Evolutionary conservation across 2,113 vertebrate species (phyloP).

Genomic region (Varanus salvator): DNA sequence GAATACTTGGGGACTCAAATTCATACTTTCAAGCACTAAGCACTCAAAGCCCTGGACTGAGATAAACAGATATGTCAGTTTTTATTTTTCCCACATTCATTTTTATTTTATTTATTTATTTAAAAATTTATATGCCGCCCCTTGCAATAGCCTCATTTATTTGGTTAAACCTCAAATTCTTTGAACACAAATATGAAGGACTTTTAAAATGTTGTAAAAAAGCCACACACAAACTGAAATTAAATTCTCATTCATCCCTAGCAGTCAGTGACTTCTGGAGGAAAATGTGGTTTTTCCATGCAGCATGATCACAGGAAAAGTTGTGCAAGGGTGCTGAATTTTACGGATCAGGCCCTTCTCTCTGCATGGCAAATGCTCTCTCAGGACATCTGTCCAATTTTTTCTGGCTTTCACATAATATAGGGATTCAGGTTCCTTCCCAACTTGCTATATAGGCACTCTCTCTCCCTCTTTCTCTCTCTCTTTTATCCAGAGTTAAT

Average conservation of each 20-base stretch:
- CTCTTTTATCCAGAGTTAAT: slow-evolving; percentile 83
- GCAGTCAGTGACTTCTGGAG: not conserved
- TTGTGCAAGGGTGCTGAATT: not conserved
- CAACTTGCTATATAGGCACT: slow-evolving; percentile 80
- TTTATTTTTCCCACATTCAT: too few species aligned
- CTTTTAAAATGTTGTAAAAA: too few species aligned
- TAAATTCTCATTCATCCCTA: not conserved
- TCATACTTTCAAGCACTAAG: too few species aligned
- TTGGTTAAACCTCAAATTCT: too few species aligned
- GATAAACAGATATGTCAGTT: too few species aligned
- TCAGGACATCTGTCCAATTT: slow-evolving; percentile 40
- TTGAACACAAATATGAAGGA: too few species aligned
- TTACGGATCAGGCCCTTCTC: not conserved
- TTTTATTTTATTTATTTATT: too few species aligned
- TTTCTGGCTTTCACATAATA: slow-evolving; percentile 20
- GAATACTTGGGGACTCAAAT: too few species aligned
- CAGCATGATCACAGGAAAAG: not conserved
- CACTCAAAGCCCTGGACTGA: too few species aligned
- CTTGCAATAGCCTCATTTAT: too few species aligned
- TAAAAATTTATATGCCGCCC: too few species aligned
- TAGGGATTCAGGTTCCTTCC: slow-evolving; percentile 74
- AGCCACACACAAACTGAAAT: too few species aligned
- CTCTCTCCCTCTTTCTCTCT: slow-evolving; percentile 38
- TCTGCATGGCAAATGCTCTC: not conserved
- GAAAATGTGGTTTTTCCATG: not conserved